Percentiles rank a stretch among this genome's conserved stretches.
Evolutionary conservation across 2,888 invertebrate genomes (phyloP).

Genomic region (Pachydiplax longipennis): DNA sequence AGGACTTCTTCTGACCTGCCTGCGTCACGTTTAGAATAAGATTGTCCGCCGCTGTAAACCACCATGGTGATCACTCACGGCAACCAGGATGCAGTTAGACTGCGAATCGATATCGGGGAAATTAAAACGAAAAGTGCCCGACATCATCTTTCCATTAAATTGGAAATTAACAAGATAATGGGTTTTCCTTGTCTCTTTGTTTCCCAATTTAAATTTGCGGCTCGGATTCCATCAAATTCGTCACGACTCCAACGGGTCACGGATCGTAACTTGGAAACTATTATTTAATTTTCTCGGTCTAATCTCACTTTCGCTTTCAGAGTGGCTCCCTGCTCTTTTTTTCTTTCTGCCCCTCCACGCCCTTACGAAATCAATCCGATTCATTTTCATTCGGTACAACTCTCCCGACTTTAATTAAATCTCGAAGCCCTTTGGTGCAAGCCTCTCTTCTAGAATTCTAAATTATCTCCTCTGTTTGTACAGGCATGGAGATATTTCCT

Average conservation of each 20-base stretch:
- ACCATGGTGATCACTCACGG: too few species aligned
- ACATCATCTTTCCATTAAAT: too few species aligned
- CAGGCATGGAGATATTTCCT: background rate
- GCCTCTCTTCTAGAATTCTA: background rate
- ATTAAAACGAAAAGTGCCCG: too few species aligned
- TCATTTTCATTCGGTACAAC: background rate
- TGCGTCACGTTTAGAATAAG: too few species aligned
- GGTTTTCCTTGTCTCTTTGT: too few species aligned
- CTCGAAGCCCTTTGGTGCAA: background rate
- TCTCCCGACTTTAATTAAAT: conserved; percentile 16
- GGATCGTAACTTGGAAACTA: background rate
- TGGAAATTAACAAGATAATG: too few species aligned
- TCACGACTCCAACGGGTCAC: background rate
- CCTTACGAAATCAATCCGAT: background rate
- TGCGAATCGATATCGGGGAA: too few species aligned
- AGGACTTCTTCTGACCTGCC: too few species aligned
- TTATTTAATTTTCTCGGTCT: background rate
- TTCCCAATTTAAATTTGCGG: background rate
- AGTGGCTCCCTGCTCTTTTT: background rate
- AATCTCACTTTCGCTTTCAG: background rate
- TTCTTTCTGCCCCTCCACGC: background rate
- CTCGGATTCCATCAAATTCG: background rate
- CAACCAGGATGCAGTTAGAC: too few species aligned
- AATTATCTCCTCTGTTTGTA: background rate
- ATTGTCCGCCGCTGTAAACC: too few species aligned